phyloP scores from a whole-genome alignment of 2,113 vertebrate genomes.

The Ptyas mucosa region DNA sequence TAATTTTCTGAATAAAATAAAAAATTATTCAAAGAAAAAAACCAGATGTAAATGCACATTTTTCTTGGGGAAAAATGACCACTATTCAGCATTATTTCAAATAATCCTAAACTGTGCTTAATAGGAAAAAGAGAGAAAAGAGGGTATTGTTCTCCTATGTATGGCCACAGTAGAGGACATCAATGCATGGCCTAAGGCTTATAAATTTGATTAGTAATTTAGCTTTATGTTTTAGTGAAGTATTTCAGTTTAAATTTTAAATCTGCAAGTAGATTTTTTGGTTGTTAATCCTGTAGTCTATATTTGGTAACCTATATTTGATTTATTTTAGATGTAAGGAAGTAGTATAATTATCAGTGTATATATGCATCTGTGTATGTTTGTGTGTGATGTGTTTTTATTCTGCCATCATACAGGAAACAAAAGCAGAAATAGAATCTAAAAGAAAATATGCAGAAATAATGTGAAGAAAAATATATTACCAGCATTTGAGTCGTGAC shows the following conservation, averaged over 20 bases:
- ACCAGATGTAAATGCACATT: neutral
- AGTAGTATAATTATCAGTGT: neutral
- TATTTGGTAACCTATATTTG: neutral
- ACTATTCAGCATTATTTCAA: neutral
- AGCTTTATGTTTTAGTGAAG: neutral
- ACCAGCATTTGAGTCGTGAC: neutral
- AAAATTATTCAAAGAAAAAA: neutral
- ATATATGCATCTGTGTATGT: neutral
- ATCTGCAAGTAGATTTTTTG: neutral
- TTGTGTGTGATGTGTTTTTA: neutral
- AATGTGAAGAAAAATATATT: neutral
- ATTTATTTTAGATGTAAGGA: neutral
- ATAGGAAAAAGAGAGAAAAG: neutral
- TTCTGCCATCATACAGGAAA: neutral
- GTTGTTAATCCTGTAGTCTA: neutral
- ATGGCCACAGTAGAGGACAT: neutral
- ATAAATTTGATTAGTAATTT: neutral
- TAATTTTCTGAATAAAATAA: neutral
- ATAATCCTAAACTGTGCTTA: neutral
- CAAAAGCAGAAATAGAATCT: neutral
- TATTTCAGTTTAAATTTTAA: neutral
- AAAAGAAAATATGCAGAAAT: neutral
- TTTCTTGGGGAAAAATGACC: neutral
- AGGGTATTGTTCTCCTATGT: neutral
- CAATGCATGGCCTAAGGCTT: neutral